phyloP scores from a whole-genome alignment of 1,140 invertebrate genomes.

The Dolichoris vasculosae region DNA sequence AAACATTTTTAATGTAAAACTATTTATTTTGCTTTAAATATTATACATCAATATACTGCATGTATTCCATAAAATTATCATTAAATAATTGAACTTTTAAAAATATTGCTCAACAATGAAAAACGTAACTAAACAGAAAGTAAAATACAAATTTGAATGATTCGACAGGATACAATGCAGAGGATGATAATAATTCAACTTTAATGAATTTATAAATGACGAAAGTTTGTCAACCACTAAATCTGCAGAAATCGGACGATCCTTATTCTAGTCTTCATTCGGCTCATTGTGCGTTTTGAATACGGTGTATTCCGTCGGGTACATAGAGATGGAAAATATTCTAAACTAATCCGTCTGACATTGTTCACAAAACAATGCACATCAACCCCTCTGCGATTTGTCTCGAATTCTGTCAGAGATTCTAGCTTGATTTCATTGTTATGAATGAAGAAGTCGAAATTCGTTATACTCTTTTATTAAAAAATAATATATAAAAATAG shows the following conservation, averaged over 20 bases:
- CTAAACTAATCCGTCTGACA: constrained; percentile 62
- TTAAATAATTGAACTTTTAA: too few species aligned
- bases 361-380: constrained; percentile 63
- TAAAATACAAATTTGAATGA: not conserved
- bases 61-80: too few species aligned
- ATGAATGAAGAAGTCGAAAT: constrained; percentile 57
- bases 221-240: constrained; percentile 36
- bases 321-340: constrained; percentile 49
- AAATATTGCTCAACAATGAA: too few species aligned
- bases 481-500: not conserved
- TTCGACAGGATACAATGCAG: not conserved
- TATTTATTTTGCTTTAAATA: too few species aligned
- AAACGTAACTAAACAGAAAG: not conserved
- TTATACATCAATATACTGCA: too few species aligned
- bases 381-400: constrained; percentile 32
- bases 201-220: constrained; percentile 24
- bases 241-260: constrained; percentile 38
- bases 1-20: too few species aligned
- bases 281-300: constrained; percentile 28
- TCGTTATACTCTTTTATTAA: constrained; percentile 39
- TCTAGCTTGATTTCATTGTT: constrained; percentile 35
- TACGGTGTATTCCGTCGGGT: not conserved
- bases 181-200: constrained; percentile 24
- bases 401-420: constrained; percentile 8
- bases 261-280: constrained; percentile 34